phyloP scores from a whole-genome alignment of 2,888 invertebrate genomes.

The Pristionchus exspectatus region DNA sequence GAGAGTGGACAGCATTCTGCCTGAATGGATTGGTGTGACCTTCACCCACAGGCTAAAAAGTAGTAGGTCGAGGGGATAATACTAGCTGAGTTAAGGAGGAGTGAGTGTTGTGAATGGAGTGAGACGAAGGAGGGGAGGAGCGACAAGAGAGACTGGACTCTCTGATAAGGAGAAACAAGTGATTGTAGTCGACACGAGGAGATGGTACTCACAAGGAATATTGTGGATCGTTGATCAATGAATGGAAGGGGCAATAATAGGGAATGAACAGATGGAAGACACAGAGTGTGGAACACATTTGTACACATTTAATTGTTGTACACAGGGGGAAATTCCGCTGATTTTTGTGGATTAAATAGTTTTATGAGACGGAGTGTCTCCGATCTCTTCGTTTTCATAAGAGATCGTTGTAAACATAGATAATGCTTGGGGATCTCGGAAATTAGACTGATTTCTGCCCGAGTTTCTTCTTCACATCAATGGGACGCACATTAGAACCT shows the following conservation, averaged over 20 bases:
- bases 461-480: constrained; percentile 40
- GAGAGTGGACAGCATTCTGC: not conserved
- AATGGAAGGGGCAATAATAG: not conserved
- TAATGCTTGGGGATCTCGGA: not conserved
- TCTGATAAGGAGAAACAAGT: not conserved
- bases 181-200: not conserved
- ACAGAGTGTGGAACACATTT: not conserved
- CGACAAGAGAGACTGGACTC: not conserved
- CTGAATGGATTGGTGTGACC: constrained; percentile 1
- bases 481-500: not conserved
- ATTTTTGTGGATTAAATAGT: not conserved
- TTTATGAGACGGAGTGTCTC: not conserved
- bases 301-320: not conserved
- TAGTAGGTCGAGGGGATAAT: constrained; percentile 31
- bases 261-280: not conserved
- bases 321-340: not conserved
- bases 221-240: not conserved
- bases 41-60: constrained; percentile 15
- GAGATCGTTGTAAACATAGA: not conserved
- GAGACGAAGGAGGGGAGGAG: not conserved
- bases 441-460: not conserved
- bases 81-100: not conserved
- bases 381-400: not conserved
- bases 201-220: not conserved
- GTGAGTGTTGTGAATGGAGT: constrained; percentile 30